These are phyloP conservation scores for Pomatostomus ruficeps DNA, from an alignment of 2,113 vertebrate genomes.

Conservation along the genomic window DNA sequence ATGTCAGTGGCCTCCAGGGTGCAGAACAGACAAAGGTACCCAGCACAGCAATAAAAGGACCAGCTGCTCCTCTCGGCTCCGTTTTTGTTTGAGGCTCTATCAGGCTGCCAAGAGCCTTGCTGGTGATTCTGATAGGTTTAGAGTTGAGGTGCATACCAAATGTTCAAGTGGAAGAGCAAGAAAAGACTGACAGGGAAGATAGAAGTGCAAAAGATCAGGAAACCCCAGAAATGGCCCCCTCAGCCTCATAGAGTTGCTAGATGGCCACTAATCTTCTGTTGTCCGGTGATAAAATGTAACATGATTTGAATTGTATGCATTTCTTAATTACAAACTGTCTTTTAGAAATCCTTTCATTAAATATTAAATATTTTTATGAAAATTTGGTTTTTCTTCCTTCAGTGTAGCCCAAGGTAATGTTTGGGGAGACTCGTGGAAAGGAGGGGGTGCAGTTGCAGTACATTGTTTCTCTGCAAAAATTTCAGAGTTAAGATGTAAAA, in stretches of 20 bases:
- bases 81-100: constrained; percentile 33
- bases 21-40: constrained; percentile 46
- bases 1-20: constrained; percentile 35
- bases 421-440: neutral
- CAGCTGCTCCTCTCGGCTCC: constrained; percentile 12
- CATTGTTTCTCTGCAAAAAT: neutral
- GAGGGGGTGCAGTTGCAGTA: neutral
- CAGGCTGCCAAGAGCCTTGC: constrained; percentile 10
- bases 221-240: neutral
- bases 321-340: neutral
- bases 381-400: neutral
- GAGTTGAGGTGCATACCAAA: constrained; percentile 15
- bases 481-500: neutral
- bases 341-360: neutral
- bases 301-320: neutral
- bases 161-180: constrained; percentile 9
- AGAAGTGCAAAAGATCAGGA: neutral
- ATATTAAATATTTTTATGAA: neutral
- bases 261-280: neutral
- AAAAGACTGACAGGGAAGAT: neutral
- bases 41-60: constrained; percentile 14
- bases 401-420: neutral
- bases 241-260: neutral
- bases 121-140: constrained; percentile 37
- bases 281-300: neutral